Conservation (phyloP, 2,888 invertebrate genomes). For the Cabera pusaria region DNA sequence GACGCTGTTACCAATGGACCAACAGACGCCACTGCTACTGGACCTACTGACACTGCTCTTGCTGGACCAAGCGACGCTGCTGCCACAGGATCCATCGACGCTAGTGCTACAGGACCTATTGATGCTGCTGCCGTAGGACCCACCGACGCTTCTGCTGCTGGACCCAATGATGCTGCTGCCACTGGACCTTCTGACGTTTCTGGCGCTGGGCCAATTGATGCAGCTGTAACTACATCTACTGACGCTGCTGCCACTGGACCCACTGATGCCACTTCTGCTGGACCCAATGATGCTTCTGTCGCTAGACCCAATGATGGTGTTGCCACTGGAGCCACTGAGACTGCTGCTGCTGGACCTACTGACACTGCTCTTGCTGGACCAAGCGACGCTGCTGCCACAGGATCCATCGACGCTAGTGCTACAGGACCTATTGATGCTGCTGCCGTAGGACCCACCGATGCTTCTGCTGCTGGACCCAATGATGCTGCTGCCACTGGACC, state of each 20-base stretch:
- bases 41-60: neutral
- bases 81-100: neutral
- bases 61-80: neutral
- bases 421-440: neutral
- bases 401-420: constrained; percentile 1
- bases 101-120: neutral
- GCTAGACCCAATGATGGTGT: neutral
- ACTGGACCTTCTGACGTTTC: neutral
- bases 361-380: constrained; percentile 1
- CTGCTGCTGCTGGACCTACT: neutral
- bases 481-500: neutral
- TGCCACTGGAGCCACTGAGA: neutral
- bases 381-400: neutral
- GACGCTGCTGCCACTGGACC: neutral
- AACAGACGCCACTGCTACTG: constrained; percentile 1
- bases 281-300: neutral
- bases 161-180: neutral
- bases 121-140: too few relatives aligned
- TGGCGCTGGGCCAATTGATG: constrained; percentile 1
- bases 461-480: neutral
- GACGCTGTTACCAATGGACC: constrained; percentile 1
- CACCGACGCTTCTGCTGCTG: too few relatives aligned
- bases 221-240: constrained; percentile 4
- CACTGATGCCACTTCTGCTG: too few relatives aligned
- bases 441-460: constrained; percentile 7